Evolutionary conservation across 2,888 invertebrate genomes (phyloP).

Genomic region (Drosophila paranaensis): DNA sequence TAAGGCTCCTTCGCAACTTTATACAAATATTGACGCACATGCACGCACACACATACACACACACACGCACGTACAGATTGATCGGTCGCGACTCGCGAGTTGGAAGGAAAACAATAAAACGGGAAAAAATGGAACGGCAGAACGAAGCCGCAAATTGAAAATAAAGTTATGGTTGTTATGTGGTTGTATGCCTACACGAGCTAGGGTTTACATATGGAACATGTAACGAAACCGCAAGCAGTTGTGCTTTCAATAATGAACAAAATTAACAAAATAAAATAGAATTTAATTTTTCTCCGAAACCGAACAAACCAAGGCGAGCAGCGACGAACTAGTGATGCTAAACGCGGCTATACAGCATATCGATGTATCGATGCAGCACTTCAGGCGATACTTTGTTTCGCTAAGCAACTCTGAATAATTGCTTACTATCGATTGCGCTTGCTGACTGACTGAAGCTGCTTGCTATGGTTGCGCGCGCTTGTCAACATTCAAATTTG

Average conservation of each 20-base stretch:
- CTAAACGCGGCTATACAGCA: not conserved
- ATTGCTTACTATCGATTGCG: not conserved
- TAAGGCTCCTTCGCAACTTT: slow-evolving; percentile 35
- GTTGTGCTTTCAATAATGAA: slow-evolving; percentile 43
- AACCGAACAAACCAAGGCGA: slow-evolving; percentile 58
- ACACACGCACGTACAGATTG: not conserved
- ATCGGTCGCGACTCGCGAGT: slow-evolving; percentile 30
- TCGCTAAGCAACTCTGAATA: not conserved
- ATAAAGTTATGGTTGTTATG: slow-evolving; percentile 11
- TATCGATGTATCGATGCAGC: slow-evolving; percentile 23
- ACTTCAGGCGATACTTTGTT: not conserved
- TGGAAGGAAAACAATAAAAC: slow-evolving; percentile 45
- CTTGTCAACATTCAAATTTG: not conserved
- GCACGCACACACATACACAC: slow-evolving; percentile 16
- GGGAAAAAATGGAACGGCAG: slow-evolving; percentile 22
- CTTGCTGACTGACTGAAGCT: slow-evolving; percentile 18
- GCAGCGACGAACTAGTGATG: slow-evolving; percentile 56
- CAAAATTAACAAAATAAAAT: slow-evolving; percentile 58
- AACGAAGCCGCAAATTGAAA: slow-evolving; percentile 37
- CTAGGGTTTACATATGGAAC: slow-evolving; percentile 12
- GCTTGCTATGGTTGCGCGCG: not conserved
- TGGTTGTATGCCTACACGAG: slow-evolving; percentile 10
- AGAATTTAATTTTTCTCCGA: slow-evolving; percentile 53
- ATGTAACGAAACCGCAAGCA: slow-evolving; percentile 33
- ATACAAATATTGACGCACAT: slow-evolving; percentile 27